Conservation (phyloP, 2,888 invertebrate species). For the Pemphredon lugubris region DNA sequence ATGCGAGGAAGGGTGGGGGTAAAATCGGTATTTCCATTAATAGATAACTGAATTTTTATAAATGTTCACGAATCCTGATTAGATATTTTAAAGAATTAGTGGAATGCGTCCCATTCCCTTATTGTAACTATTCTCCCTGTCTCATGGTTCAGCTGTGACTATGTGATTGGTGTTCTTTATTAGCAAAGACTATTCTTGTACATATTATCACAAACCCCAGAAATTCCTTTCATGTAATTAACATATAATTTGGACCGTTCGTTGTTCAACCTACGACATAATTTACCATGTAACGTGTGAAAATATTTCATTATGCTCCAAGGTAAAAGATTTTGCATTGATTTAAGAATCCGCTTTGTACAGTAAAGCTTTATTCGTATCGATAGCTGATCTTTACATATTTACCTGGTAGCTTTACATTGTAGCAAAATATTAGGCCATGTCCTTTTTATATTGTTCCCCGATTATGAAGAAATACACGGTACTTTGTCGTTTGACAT, state of each 20-base stretch:
- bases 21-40: background rate
- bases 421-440: constrained; percentile 25
- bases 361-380: constrained; percentile 30
- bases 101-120: constrained; percentile 1
- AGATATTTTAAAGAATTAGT: background rate
- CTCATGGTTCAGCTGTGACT: background rate
- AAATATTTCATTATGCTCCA: constrained; percentile 19
- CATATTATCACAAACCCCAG: constrained; percentile 5
- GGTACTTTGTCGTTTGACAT: constrained; percentile 6
- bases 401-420: constrained; percentile 31
- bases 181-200: constrained; percentile 22
- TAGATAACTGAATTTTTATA: background rate
- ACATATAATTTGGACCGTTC: constrained; percentile 30
- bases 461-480: constrained; percentile 1
- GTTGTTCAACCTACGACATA: constrained; percentile 26
- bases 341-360: constrained; percentile 41
- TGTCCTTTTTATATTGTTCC: constrained; percentile 39
- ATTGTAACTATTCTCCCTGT: background rate
- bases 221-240: constrained; percentile 22
- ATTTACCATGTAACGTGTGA: constrained; percentile 28
- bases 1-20: too few relatives aligned
- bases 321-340: constrained; percentile 2
- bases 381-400: background rate
- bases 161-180: background rate
- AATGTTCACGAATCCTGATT: background rate